A percentile compares a stretch with the other conserved stretches of the same genome.
Conservation (phyloP, 2,113 vertebrate genomes). For the Thryonomys swinderianus region DNA sequence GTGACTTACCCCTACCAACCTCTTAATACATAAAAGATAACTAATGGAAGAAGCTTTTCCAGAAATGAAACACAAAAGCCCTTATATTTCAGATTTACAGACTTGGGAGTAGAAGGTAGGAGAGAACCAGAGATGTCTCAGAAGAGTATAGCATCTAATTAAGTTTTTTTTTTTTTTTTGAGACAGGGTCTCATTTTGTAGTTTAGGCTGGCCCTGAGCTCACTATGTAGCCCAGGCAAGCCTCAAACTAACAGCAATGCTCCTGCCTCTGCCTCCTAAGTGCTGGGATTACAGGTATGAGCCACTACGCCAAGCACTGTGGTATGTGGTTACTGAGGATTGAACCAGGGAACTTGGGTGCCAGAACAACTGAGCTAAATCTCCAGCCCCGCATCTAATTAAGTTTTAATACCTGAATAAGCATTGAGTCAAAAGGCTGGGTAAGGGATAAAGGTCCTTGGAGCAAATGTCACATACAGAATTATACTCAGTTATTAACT, state of each 20-base stretch:
- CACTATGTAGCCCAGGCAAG: no score
- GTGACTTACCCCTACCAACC: background rate
- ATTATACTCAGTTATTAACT: background rate
- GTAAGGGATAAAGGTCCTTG: background rate
- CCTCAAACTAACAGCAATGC: no score
- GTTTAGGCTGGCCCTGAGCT: no score
- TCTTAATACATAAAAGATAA: slow-evolving; percentile 6
- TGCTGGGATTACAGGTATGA: no score
- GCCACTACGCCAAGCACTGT: no score
- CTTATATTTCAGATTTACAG: background rate
- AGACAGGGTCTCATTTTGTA: no score
- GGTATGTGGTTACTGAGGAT: no score
- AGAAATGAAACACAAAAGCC: background rate
- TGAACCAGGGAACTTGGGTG: no score
- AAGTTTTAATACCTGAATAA: background rate
- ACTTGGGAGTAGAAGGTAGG: background rate
- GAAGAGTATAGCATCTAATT: background rate
- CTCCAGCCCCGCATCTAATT: background rate
- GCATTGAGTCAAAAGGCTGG: background rate
- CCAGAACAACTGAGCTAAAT: no score
- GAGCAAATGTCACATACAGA: background rate
- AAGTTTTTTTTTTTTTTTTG: no score
- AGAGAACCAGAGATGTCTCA: background rate
- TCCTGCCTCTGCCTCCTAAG: no score
- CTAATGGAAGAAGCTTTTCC: background rate